Conservation (phyloP, 1,140 invertebrate genomes). For the Nilaparvata lugens region DNA sequence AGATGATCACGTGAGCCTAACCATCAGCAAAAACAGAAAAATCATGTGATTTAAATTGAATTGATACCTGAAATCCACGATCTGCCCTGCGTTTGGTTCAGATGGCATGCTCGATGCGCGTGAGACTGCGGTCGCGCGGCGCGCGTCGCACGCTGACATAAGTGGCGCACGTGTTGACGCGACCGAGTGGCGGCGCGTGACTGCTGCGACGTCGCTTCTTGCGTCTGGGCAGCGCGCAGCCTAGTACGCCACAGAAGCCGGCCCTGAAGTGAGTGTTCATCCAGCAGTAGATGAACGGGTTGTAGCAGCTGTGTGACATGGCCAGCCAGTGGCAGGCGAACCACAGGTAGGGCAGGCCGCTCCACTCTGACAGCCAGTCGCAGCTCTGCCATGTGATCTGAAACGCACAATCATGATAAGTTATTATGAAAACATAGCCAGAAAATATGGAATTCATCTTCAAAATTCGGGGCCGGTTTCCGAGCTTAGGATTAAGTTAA, state of each 20-base stretch:
- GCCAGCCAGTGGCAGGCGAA: constrained; percentile 75
- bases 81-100: too few species aligned
- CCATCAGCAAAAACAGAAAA: too few species aligned
- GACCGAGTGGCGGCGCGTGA: constrained; percentile 36
- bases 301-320: constrained; percentile 88
- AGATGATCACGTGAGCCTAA: too few species aligned
- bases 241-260: constrained; percentile 29
- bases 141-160: constrained; percentile 39
- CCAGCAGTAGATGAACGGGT: constrained; percentile 88
- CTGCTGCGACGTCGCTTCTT: neutral
- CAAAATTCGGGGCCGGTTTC: too few species aligned
- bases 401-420: constrained; percentile 23
- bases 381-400: constrained; percentile 55
- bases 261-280: constrained; percentile 61
- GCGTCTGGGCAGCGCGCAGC: neutral
- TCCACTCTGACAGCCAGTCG: constrained; percentile 40
- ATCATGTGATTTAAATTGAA: too few species aligned
- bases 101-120: too few species aligned
- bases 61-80: too few species aligned
- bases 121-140: constrained; percentile 3
- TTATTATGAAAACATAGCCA: too few species aligned
- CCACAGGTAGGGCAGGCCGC: constrained; percentile 59
- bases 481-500: too few species aligned
- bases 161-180: constrained; percentile 51
- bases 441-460: too few species aligned